Base-by-base conservation (phyloP, 2,113 vertebrate genomes). In the Gallinago paraguaiae region DNA sequence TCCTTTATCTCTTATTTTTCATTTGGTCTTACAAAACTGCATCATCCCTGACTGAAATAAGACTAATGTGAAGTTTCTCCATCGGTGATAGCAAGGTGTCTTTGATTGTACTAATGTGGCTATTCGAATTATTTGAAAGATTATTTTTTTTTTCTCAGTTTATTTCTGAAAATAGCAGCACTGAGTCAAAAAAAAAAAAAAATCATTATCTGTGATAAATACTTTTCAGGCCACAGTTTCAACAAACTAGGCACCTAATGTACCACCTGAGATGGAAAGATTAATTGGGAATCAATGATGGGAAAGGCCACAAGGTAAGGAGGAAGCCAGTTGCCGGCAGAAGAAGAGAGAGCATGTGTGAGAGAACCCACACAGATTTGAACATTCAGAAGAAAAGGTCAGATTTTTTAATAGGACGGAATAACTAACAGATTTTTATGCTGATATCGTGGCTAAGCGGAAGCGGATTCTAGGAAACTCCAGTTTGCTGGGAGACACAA, bases 371-470 rank as follows among this genome's bases (percentile, higher is more conserved):
- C 65, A 19, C 5, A 16, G 13, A 8, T 31, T 6, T 45, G 25
- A 70, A 41, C 19, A 13, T 64, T 25, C 64, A 22, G 35, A 61
- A 57, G 37, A 50, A 75, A 86, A 39, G 43, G 25, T 53, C 57
- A 23, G 4, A 5, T 33, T 75, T 64, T 82, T 59, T 56, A 70
- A 41, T 20, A 53, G 17, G 67, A 70, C 1, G 1, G 46, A 61
- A 43, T 4, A 76, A 37, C 8, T 12, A 51, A 22, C 20, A 48
- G 82, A 51, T 57, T 80, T 70, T 80, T 43, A 37, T 61, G 41
- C 53, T 37, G 19, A 10, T 57, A 43, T 23, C 0, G 0, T 12
- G 53, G 63, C 37, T 27, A 24, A 30, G 48, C 1, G 1, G 30
- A 80, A 80, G 43, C 16, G 25, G 61, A 10, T 67, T 43, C 78